Evolutionary conservation across 2,888 invertebrate species (phyloP).

Genomic region (Eristalinus sepulchralis): DNA sequence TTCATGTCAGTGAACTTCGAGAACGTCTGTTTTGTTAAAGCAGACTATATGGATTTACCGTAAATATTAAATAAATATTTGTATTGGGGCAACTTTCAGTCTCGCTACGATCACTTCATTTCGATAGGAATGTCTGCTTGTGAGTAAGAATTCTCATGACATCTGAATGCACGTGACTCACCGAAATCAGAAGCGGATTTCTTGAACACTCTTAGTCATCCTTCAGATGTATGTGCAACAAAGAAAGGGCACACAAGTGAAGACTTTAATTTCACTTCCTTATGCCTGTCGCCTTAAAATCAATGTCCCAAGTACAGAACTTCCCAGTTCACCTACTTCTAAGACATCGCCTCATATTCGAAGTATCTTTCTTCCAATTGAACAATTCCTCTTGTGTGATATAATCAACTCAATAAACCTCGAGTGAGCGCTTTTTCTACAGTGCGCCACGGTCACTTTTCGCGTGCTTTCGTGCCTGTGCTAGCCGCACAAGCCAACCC

Average conservation of each 20-base stretch:
- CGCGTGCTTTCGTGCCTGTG: not conserved
- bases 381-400: slow-evolving; percentile 39
- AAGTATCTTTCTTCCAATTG: slow-evolving; percentile 36
- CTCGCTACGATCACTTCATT: not conserved
- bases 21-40: too few species aligned
- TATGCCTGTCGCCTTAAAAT: not conserved
- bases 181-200: not conserved
- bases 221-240: not conserved
- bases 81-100: not conserved
- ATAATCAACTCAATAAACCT: slow-evolving; percentile 47
- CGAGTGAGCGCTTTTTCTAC: slow-evolving; percentile 31
- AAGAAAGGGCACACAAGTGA: not conserved
- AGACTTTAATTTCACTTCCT: not conserved
- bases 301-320: not conserved
- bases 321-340: slow-evolving; percentile 1
- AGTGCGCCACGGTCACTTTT: not conserved
- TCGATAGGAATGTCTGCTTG: not conserved
- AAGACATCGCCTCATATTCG: not conserved
- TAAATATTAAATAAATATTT: not conserved
- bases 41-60: too few species aligned
- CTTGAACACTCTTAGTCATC: not conserved
- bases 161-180: not conserved
- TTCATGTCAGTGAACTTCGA: too few species aligned
- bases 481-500: not conserved
- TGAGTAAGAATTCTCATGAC: not conserved